Evolutionary conservation across 2,113 vertebrate genomes (phyloP).

Genomic region (Dasyprocta punctata): DNA sequence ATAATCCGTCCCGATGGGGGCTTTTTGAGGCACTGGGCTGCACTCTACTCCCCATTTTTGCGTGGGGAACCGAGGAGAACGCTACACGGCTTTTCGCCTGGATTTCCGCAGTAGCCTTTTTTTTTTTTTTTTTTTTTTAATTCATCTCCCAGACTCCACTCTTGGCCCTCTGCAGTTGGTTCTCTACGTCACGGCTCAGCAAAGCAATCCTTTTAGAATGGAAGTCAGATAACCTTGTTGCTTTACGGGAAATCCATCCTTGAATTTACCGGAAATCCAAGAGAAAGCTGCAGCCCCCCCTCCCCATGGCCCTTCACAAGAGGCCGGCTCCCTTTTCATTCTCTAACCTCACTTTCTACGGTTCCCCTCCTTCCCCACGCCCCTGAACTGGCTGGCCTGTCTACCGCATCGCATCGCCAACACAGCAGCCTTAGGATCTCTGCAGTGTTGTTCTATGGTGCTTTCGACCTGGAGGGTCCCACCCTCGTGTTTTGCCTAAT

Average conservation of each 20-base stretch:
- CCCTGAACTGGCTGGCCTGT: background rate
- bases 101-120: background rate
- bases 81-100: background rate
- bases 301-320: fast-evolving
- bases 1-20: background rate
- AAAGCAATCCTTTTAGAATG: background rate
- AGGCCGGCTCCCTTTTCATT: background rate
- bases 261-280: background rate
- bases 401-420: background rate
- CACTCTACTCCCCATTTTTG: background rate
- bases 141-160: background rate
- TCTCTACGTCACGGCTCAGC: background rate
- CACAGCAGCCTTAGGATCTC: background rate
- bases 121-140: background rate
- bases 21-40: background rate
- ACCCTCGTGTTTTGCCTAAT: background rate
- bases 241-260: background rate
- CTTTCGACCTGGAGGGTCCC: background rate
- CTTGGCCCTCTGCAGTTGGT: background rate
- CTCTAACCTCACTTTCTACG: background rate
- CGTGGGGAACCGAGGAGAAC: background rate
- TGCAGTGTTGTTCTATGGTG: background rate
- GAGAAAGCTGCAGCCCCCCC: background rate
- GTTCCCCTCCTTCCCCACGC: too few relatives aligned
- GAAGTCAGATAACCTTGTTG: background rate